Conservation (phyloP, 2,797 vertebrate genomes). For the Brachyalestes nurse region DNA sequence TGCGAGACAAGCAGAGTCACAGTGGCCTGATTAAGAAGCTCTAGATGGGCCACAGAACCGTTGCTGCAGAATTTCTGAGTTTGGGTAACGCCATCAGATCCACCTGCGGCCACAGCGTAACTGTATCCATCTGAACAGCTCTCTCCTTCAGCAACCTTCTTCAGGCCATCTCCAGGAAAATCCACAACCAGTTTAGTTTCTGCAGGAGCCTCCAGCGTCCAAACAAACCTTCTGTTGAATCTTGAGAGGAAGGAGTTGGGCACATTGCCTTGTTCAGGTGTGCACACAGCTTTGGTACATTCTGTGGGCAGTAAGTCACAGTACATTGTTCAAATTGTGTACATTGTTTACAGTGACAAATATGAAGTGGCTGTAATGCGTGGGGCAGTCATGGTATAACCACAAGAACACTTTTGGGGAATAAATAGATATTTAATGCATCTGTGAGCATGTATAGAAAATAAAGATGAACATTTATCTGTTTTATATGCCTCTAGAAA, state of each 20-base stretch:
- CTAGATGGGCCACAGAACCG: constrained; percentile 59
- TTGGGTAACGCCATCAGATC: not conserved
- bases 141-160: constrained; percentile 64
- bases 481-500: too few species aligned
- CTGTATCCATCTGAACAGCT: constrained; percentile 60
- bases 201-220: constrained; percentile 74
- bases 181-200: constrained; percentile 72
- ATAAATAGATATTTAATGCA: too few species aligned
- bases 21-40: constrained; percentile 54
- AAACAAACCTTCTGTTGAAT: constrained; percentile 79
- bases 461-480: too few species aligned
- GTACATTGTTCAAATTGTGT: not conserved
- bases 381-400: too few species aligned
- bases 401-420: too few species aligned
- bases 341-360: not conserved
- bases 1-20: constrained; percentile 61
- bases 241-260: constrained; percentile 68
- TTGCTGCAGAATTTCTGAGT: constrained; percentile 64
- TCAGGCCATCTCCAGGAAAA: constrained; percentile 72
- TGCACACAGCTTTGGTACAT: constrained; percentile 73
- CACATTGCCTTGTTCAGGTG: constrained; percentile 71
- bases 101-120: constrained; percentile 49
- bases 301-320: constrained; percentile 54
- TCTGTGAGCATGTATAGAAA: too few species aligned
- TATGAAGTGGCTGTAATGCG: not conserved